These are phyloP conservation scores for Echiichthys vipera DNA, from an alignment of 2,797 vertebrate species.

Conservation along the genomic window DNA sequence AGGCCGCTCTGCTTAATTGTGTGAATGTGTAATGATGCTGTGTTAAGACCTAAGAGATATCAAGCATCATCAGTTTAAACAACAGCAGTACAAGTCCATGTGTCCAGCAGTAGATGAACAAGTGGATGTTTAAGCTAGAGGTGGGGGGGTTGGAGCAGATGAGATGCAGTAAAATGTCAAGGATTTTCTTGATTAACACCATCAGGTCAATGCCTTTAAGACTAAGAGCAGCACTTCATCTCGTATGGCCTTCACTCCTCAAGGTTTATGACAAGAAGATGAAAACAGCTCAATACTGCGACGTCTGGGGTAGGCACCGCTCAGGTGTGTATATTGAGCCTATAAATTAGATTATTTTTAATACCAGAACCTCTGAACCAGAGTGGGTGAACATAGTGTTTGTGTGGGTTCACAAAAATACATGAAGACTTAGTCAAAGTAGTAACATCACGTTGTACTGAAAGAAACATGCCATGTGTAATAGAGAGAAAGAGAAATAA, in stretches of 20 bases:
- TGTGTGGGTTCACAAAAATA: constrained; percentile 35
- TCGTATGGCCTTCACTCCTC: constrained; percentile 1
- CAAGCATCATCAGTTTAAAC: background rate
- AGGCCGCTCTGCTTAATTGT: background rate
- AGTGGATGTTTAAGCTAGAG: background rate
- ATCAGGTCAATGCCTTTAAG: constrained; percentile 23
- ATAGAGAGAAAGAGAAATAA: constrained; percentile 9
- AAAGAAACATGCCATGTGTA: constrained; percentile 19
- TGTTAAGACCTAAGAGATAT: background rate
- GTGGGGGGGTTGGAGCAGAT: background rate
- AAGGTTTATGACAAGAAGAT: constrained; percentile 2
- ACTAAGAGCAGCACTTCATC: constrained; percentile 21
- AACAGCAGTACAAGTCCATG: background rate
- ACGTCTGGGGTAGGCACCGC: constrained; percentile 8
- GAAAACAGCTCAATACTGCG: background rate
- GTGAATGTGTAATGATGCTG: background rate
- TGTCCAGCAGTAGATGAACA: background rate
- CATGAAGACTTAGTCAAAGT: constrained; percentile 33
- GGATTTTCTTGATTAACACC: constrained; percentile 19
- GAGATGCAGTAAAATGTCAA: constrained; percentile 30
- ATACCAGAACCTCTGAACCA: constrained; percentile 13
- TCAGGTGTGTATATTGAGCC: constrained; percentile 11
- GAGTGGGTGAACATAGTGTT: constrained; percentile 25
- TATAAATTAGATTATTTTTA: background rate
- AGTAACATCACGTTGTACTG: constrained; percentile 21